These are phyloP conservation scores for Drosophila neocordata DNA, from an alignment of 1,140 invertebrate species.

Conservation along the genomic window DNA sequence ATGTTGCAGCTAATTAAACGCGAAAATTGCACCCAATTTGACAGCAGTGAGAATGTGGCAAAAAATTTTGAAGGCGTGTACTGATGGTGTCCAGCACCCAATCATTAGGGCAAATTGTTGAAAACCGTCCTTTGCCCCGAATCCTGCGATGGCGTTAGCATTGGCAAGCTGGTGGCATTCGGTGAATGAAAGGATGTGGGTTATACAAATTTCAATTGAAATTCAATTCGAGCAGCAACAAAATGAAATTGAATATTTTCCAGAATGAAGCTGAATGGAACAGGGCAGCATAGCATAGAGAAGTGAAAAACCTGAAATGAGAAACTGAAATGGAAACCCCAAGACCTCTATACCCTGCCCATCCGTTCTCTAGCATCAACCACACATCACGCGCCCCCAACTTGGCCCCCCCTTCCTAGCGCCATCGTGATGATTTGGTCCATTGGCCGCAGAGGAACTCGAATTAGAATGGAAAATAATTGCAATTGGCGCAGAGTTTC, in stretches of 20 bases:
- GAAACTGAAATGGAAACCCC: background rate
- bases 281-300: background rate
- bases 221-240: constrained; percentile 61
- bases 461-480: constrained; percentile 78
- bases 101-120: constrained; percentile 30
- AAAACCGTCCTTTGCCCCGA: background rate
- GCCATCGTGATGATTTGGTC: constrained; percentile 8
- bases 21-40: constrained; percentile 63
- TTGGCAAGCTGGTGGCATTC: background rate
- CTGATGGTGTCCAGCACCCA: background rate
- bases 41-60: constrained; percentile 22
- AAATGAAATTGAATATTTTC: constrained; percentile 52
- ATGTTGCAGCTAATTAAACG: constrained; percentile 73
- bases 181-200: background rate
- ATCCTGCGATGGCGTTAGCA: background rate
- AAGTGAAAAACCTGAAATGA: constrained; percentile 30
- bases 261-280: background rate
- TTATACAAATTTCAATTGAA: constrained; percentile 48
- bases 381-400: background rate
- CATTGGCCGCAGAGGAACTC: constrained; percentile 40
- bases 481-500: constrained; percentile 69
- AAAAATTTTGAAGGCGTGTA: background rate
- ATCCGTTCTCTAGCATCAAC: background rate
- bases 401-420: background rate
- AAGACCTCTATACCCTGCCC: no score